Evolutionary conservation across 2,888 invertebrate genomes (phyloP).

Genomic region (Zonitis immaculata): DNA sequence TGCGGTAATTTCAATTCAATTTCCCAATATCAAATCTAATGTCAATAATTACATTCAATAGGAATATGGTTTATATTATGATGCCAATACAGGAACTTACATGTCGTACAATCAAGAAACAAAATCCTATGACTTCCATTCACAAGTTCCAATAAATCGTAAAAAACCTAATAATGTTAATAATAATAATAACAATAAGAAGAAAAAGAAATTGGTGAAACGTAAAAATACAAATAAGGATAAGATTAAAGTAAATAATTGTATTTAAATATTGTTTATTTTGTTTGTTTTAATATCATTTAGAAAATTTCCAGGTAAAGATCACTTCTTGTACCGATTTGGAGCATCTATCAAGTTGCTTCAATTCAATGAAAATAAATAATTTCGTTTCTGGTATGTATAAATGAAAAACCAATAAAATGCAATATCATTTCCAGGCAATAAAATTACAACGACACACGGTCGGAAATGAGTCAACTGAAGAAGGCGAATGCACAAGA

Average conservation of each 20-base stretch:
- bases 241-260: conserved; percentile 22
- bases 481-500: conserved; percentile 66
- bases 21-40: neutral
- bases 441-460: conserved; percentile 28
- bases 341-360: conserved; percentile 44
- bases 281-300: neutral
- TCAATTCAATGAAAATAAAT: conserved; percentile 49
- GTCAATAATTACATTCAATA: conserved; percentile 43
- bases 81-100: conserved; percentile 79
- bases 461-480: conserved; percentile 37
- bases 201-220: conserved; percentile 21
- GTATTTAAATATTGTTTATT: neutral
- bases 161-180: conserved; percentile 18
- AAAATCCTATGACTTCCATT: conserved; percentile 74
- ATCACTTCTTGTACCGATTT: conserved; percentile 40
- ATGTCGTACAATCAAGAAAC: conserved; percentile 74
- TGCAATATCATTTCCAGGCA: conserved; percentile 43
- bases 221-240: conserved; percentile 30
- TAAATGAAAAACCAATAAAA: conserved; percentile 32
- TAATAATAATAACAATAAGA: neutral
- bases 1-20: conserved; percentile 55
- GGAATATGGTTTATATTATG: conserved; percentile 85
- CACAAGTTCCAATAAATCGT: conserved; percentile 57
- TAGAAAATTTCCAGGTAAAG: conserved; percentile 41
- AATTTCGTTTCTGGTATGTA: conserved; percentile 56